phyloP scores from a whole-genome alignment of 2,888 invertebrate species.

The Empis livida region DNA sequence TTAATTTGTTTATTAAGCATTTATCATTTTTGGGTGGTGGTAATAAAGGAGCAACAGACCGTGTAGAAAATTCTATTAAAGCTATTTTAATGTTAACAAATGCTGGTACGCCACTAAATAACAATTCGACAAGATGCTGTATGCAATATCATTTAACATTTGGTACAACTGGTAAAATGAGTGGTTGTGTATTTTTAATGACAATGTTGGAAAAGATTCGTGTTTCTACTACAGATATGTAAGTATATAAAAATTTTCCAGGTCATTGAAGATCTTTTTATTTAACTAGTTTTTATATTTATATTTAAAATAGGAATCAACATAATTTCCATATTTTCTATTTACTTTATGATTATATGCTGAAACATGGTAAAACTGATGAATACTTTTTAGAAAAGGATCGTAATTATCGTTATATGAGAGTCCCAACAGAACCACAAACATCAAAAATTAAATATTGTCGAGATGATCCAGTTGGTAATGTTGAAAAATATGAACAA shows the following conservation, averaged over 20 bases:
- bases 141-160: conserved; percentile 72
- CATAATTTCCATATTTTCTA: conserved; percentile 84
- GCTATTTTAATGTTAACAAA: conserved; percentile 48
- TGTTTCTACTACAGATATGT: conserved; percentile 67
- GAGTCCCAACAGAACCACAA: conserved; percentile 43
- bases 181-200: conserved; percentile 76
- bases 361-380: conserved; percentile 49
- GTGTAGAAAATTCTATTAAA: conserved; percentile 29
- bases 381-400: conserved; percentile 55
- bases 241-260: conserved; percentile 20
- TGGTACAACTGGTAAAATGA: conserved; percentile 71
- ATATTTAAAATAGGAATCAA: conserved; percentile 50
- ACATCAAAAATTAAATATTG: conserved; percentile 45
- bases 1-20: conserved; percentile 65
- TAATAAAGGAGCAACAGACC: conserved; percentile 33
- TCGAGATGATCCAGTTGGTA: conserved; percentile 50
- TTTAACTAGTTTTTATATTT: background rate
- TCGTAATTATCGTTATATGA: conserved; percentile 60
- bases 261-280: background rate
- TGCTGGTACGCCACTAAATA: conserved; percentile 73
- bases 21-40: conserved; percentile 69
- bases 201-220: conserved; percentile 83
- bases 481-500: conserved; percentile 49
- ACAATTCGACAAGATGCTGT: conserved; percentile 73
- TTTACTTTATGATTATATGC: conserved; percentile 77